Evolutionary conservation across 2,113 vertebrate genomes (phyloP).

Genomic region (Heterotilapia buettikoferi): DNA sequence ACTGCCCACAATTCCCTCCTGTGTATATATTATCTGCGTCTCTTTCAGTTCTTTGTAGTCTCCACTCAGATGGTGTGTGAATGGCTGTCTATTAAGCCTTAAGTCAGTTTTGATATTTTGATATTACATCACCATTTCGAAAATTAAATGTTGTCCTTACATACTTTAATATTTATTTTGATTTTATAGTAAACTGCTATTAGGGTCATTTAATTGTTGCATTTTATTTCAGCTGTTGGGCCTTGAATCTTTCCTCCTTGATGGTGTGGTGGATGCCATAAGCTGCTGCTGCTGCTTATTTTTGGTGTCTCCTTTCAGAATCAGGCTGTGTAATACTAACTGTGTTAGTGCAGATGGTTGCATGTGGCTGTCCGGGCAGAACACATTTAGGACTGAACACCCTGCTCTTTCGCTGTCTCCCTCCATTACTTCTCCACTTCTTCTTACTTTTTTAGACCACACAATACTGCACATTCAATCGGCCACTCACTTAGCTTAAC

Average conservation of each 20-base stretch:
- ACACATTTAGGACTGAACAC: not conserved
- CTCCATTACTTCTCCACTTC: not conserved
- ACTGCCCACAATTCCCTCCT: not conserved
- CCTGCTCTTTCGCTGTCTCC: not conserved
- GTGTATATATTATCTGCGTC: not conserved
- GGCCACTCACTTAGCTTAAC: not conserved
- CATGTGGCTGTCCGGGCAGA: not conserved
- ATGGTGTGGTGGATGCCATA: not conserved
- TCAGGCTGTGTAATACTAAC: not conserved
- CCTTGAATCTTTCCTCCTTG: not conserved
- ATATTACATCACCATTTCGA: not conserved
- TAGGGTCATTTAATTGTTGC: not conserved
- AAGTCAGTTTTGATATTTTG: not conserved
- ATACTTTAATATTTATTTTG: not conserved
- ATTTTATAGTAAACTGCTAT: not conserved
- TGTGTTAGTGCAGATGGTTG: not conserved
- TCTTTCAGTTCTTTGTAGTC: not conserved
- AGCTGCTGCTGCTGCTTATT: not conserved
- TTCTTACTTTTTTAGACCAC: not conserved
- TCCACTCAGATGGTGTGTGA: not conserved
- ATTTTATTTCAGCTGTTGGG: not conserved
- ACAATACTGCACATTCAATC: not conserved
- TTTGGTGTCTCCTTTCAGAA: not conserved
- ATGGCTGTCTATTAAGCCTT: not conserved
- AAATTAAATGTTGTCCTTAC: not conserved